phyloP scores from a whole-genome alignment of 2,113 vertebrate genomes.

The Archilochus colubris region DNA sequence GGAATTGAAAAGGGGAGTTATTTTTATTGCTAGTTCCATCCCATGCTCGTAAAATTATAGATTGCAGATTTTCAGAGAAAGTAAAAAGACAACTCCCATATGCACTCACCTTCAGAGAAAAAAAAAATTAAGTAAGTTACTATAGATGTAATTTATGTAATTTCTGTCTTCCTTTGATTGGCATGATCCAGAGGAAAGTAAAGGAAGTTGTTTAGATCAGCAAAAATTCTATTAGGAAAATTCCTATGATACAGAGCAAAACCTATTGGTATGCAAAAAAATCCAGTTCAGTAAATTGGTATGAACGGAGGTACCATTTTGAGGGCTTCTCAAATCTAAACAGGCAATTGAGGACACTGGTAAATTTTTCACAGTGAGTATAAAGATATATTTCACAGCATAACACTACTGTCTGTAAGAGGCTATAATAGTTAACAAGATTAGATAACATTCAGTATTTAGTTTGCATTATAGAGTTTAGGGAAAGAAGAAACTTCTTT shows the following conservation, averaged over 20 bases:
- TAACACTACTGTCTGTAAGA: neutral
- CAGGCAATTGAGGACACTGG: neutral
- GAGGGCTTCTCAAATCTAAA: neutral
- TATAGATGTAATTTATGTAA: neutral
- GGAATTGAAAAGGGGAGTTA: conserved; percentile 35
- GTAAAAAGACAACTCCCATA: conserved; percentile 1
- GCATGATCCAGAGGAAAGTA: neutral
- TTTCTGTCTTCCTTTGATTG: neutral
- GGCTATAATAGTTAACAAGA: neutral
- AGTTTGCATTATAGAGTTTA: neutral
- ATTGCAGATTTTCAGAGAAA: conserved; percentile 24
- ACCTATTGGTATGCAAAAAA: neutral
- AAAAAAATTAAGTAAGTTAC: neutral
- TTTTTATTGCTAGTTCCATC: conserved; percentile 26
- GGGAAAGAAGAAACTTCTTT: neutral
- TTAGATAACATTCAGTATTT: neutral
- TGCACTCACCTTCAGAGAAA: neutral
- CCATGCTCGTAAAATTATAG: conserved; percentile 33
- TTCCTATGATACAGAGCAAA: neutral
- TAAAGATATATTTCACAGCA: neutral
- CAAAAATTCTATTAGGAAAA: neutral
- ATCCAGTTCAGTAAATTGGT: neutral
- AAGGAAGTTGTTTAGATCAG: neutral
- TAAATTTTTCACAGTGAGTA: neutral
- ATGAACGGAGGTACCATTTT: neutral